Evolutionary conservation across 2,113 vertebrate genomes (phyloP).

Genomic region (Picathartes gymnocephalus): DNA sequence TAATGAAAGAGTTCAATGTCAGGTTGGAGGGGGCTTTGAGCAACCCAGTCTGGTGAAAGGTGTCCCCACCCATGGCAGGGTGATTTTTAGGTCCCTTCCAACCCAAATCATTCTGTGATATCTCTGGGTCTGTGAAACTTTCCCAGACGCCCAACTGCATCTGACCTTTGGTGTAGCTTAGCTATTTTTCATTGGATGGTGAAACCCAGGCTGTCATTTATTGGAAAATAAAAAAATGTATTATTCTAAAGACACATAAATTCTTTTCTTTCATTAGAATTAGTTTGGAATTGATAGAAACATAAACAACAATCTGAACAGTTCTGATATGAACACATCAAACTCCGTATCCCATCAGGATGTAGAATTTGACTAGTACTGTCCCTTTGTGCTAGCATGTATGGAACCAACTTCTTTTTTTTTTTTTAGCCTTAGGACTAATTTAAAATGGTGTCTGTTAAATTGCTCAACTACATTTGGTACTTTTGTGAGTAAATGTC

Average conservation of each 20-base stretch:
- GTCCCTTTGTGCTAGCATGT: neutral
- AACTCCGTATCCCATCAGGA: neutral
- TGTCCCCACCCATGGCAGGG: neutral
- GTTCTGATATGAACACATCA: neutral
- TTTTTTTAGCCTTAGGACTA: neutral
- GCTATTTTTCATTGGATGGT: neutral
- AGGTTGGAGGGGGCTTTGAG: neutral
- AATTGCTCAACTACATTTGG: neutral
- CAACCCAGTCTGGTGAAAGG: neutral
- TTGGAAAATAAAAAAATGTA: neutral
- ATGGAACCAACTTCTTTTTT: neutral
- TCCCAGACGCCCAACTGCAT: neutral
- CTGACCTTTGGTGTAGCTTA: neutral
- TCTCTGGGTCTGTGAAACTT: neutral
- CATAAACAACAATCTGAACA: neutral
- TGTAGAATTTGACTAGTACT: neutral
- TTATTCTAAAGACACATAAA: neutral
- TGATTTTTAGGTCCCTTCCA: neutral
- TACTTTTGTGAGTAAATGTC: neutral
- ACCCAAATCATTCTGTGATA: neutral
- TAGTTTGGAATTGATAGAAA: neutral
- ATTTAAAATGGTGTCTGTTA: conserved; percentile 46
- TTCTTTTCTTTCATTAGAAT: neutral
- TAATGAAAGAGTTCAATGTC: neutral
- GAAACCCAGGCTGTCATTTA: neutral